A percentile compares a stretch with the other conserved stretches of the same genome.
These are phyloP conservation scores for Cygnus atratus DNA, from an alignment of 2,113 vertebrate species.

Conservation along the genomic window DNA sequence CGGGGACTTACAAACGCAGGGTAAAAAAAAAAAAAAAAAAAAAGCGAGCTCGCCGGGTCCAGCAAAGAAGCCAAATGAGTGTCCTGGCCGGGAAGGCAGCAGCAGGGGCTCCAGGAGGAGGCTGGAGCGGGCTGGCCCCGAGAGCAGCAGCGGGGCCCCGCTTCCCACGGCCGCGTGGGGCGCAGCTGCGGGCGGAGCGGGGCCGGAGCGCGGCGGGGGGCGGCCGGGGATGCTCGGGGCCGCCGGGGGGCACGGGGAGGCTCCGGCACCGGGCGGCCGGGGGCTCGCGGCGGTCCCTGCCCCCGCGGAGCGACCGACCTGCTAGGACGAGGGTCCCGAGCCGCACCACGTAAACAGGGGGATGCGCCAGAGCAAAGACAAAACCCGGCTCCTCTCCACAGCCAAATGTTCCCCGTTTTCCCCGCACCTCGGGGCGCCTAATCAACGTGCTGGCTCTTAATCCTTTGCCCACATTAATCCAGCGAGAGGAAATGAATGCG, in stretches of 20 bases:
- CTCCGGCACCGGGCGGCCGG: not conserved
- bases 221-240: not conserved
- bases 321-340: not conserved
- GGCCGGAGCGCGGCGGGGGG: fast-evolving
- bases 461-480: not conserved
- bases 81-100: not conserved
- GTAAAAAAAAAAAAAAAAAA: conserved; percentile 6
- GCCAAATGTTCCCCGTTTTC: not conserved
- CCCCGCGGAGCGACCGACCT: not conserved
- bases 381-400: not conserved
- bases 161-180: not conserved
- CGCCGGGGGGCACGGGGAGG: not conserved
- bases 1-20: not conserved
- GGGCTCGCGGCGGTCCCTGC: not conserved
- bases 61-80: not conserved
- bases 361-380: not conserved
- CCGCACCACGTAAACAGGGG: not conserved
- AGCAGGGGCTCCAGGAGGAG: not conserved
- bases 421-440: not conserved
- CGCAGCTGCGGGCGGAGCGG: not conserved
- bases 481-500: not conserved
- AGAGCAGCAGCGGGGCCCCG: fast-evolving
- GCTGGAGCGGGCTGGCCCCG: not conserved
- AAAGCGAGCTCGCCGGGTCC: not conserved
- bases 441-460: not conserved